Percentiles rank a stretch among this genome's conserved stretches.
Conservation (phyloP, 2,888 invertebrate species). For the Antheraea yamamai region DNA sequence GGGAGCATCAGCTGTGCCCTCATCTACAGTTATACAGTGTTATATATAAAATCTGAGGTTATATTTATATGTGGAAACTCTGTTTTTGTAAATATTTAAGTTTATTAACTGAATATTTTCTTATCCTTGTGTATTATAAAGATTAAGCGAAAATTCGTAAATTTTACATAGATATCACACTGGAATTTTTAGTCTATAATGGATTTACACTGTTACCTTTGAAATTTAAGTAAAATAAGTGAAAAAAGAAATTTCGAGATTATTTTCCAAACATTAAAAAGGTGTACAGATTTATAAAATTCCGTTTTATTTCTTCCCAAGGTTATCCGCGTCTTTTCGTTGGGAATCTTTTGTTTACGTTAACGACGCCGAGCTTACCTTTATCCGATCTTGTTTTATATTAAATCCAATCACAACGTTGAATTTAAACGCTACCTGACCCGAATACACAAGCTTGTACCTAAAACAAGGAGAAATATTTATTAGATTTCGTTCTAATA, state of each 20-base stretch:
- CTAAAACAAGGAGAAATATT: slow-evolving; percentile 21
- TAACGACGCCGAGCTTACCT: slow-evolving; percentile 22
- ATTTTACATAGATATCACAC: background rate
- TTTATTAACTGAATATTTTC: background rate
- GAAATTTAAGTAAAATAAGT: background rate
- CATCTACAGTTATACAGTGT: no score
- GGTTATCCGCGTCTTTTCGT: slow-evolving; percentile 19
- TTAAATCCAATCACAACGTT: slow-evolving; percentile 21
- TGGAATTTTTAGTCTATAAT: background rate
- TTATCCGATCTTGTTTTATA: slow-evolving; percentile 23
- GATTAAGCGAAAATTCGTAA: background rate
- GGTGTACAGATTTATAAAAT: slow-evolving; percentile 5
- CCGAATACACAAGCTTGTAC: slow-evolving; percentile 18
- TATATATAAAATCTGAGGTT: no score
- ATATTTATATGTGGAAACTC: no score
- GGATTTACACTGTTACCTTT: background rate
- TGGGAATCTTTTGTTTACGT: slow-evolving; percentile 22
- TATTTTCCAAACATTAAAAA: slow-evolving; percentile 15
- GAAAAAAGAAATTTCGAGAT: background rate
- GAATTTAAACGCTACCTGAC: slow-evolving; percentile 20
- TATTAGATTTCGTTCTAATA: slow-evolving; percentile 7
- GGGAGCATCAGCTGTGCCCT: no score
- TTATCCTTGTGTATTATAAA: background rate
- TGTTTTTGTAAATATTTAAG: no score
- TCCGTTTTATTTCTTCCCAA: slow-evolving; percentile 4